Evolutionary conservation across 2,888 invertebrate genomes (phyloP).

Genomic region (Cheilosia scutellata): DNA sequence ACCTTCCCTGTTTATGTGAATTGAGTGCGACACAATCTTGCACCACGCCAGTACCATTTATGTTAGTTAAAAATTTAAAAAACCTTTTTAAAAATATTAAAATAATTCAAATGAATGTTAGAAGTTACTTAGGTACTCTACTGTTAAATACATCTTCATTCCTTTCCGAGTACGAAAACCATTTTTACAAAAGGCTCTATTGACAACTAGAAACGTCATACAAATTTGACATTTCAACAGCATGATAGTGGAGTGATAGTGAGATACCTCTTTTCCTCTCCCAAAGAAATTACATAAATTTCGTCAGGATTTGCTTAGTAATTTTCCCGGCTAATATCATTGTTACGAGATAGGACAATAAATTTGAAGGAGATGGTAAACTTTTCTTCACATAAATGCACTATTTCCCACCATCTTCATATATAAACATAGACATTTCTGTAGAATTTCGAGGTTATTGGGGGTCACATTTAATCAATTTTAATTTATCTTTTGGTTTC

Average conservation of each 20-base stretch:
- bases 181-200: not conserved
- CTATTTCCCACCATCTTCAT: slow-evolving; percentile 1
- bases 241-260: slow-evolving; percentile 77
- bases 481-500: not conserved
- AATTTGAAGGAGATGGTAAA: slow-evolving; percentile 58
- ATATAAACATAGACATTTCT: slow-evolving; percentile 4
- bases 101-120: not conserved
- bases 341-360: slow-evolving; percentile 29
- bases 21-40: too few relatives aligned
- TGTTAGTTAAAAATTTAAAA: too few relatives aligned
- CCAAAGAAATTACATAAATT: slow-evolving; percentile 82
- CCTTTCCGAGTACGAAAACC: slow-evolving; percentile 2
- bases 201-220: slow-evolving; percentile 46
- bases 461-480: slow-evolving; percentile 40
- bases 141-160: not conserved
- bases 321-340: slow-evolving; percentile 43
- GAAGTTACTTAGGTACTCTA: not conserved
- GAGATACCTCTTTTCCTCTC: slow-evolving; percentile 52
- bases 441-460: slow-evolving; percentile 59
- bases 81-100: too few relatives aligned
- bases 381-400: not conserved
- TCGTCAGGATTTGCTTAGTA: slow-evolving; percentile 76
- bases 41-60: too few relatives aligned
- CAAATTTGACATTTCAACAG: slow-evolving; percentile 75
- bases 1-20: too few relatives aligned